Evolutionary conservation across 2,888 invertebrate species (phyloP).

Genomic region (Dynastes tityus): DNA sequence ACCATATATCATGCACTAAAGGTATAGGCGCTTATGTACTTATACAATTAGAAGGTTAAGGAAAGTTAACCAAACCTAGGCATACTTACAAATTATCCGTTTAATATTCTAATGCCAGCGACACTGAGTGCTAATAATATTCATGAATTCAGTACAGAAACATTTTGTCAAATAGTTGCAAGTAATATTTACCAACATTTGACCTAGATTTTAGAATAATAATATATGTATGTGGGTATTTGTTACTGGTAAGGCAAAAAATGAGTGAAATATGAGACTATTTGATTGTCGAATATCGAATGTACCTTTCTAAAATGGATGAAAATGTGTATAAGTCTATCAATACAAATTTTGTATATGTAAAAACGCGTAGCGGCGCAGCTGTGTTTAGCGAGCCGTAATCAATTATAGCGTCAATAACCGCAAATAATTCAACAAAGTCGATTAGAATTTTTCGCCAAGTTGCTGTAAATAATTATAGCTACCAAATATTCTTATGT

Average conservation of each 20-base stretch:
- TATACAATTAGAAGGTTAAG: conserved; percentile 41
- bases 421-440: not conserved
- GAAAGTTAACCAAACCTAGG: conserved; percentile 32
- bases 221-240: not conserved
- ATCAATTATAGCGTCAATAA: conserved; percentile 4
- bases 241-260: too few relatives aligned
- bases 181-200: conserved; percentile 5
- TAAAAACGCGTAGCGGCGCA: not conserved
- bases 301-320: not conserved
- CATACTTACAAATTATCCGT: conserved; percentile 12
- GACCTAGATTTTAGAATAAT: conserved; percentile 24
- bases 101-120: conserved; percentile 13
- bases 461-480: too few relatives aligned
- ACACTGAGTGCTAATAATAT: conserved; percentile 30
- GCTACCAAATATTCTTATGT: too few relatives aligned
- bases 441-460: not conserved
- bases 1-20: too few relatives aligned
- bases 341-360: not conserved
- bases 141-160: conserved; percentile 15
- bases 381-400: not conserved
- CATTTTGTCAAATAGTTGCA: conserved; percentile 2
- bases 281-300: too few relatives aligned
- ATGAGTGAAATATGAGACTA: too few relatives aligned
- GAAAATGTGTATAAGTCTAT: too few relatives aligned
- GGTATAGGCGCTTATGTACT: not conserved